phyloP scores from a whole-genome alignment of 2,888 invertebrate species.

The Rugalucina vietnamica region DNA sequence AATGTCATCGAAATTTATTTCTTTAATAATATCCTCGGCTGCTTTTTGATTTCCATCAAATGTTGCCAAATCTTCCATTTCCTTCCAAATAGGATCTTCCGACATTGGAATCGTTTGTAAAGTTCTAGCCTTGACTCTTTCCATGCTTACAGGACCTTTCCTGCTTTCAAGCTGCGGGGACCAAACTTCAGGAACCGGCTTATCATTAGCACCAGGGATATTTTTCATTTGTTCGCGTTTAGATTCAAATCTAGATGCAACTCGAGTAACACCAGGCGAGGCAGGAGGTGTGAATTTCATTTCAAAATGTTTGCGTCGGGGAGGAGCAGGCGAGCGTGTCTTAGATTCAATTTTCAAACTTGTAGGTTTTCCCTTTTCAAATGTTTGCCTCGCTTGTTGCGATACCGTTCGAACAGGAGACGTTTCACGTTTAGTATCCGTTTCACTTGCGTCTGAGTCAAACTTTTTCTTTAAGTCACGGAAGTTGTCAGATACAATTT shows the following conservation, averaged over 20 bases:
- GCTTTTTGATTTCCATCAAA: slow-evolving; percentile 66
- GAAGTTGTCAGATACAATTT: slow-evolving; percentile 69
- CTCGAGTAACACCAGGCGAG: slow-evolving; percentile 13
- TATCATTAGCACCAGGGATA: neutral
- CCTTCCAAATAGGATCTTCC: slow-evolving; percentile 80
- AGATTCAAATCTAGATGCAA: neutral
- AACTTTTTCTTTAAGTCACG: slow-evolving; percentile 67
- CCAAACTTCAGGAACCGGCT: slow-evolving; percentile 72
- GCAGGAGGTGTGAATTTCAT: slow-evolving; percentile 28
- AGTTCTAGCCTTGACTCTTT: slow-evolving; percentile 77
- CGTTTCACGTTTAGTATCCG: slow-evolving; percentile 59
- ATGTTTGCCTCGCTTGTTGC: neutral
- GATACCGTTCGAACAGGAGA: slow-evolving; percentile 43
- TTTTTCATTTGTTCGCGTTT: slow-evolving; percentile 2
- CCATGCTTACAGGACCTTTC: slow-evolving; percentile 77
- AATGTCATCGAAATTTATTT: slow-evolving; percentile 58
- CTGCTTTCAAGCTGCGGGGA: slow-evolving; percentile 78
- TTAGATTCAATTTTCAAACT: slow-evolving; percentile 4
- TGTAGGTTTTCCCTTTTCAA: neutral
- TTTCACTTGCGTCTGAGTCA: slow-evolving; percentile 71
- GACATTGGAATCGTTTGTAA: slow-evolving; percentile 80
- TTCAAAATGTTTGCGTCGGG: slow-evolving; percentile 7
- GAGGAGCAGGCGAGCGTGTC: neutral
- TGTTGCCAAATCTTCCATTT: slow-evolving; percentile 78
- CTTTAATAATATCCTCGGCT: slow-evolving; percentile 27